These are phyloP conservation scores for Mizuhopecten yessoensis DNA, from an alignment of 1,140 invertebrate species.

Conservation along the genomic window DNA sequence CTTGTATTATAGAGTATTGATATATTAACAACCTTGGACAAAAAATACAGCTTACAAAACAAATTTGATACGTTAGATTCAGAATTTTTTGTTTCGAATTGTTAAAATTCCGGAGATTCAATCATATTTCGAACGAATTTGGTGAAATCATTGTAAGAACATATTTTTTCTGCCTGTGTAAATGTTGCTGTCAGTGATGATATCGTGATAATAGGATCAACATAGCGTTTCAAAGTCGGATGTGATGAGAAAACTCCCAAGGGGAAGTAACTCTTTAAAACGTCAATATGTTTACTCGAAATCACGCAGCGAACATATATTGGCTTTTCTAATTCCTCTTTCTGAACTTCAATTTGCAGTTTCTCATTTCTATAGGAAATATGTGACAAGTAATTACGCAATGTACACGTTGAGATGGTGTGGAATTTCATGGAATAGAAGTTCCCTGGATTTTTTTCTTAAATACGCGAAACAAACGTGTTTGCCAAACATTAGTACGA, in stretches of 20 bases:
- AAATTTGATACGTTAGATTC: too few species aligned
- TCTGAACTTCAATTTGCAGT: background rate
- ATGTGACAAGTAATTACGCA: background rate
- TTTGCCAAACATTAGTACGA: background rate
- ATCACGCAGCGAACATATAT: slow-evolving; percentile 6
- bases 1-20: too few species aligned
- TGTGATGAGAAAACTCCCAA: background rate
- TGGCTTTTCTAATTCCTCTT: slow-evolving; percentile 9
- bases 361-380: background rate
- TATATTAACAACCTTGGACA: too few species aligned
- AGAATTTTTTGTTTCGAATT: too few species aligned
- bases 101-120: too few species aligned
- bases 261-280: background rate
- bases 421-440: background rate
- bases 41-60: too few species aligned
- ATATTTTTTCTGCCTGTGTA: too few species aligned
- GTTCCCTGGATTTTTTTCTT: background rate
- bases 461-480: background rate
- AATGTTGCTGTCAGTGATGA: too few species aligned
- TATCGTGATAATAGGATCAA: background rate
- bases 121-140: too few species aligned
- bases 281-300: background rate
- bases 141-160: too few species aligned
- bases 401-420: background rate
- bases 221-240: background rate